Percentiles rank a stretch among this genome's conserved stretches.
Evolutionary conservation across 2,888 invertebrate species (phyloP).

Genomic region (Polymixis flavicincta): DNA sequence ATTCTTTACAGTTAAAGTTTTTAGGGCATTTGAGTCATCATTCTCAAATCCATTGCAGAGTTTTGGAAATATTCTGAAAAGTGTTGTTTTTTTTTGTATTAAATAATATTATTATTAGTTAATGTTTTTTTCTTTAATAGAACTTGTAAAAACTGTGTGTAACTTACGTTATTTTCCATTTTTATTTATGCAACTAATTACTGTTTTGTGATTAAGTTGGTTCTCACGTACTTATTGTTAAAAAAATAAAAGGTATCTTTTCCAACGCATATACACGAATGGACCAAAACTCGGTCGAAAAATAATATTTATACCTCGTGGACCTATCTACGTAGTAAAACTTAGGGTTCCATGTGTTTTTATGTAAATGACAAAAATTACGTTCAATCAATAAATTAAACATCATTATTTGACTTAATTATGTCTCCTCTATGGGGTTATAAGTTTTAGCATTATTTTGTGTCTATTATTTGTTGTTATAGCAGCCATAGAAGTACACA

Average conservation of each 20-base stretch:
- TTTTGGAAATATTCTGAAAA: slow-evolving; percentile 3
- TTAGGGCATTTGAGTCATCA: background rate
- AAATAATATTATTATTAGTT: too few relatives aligned
- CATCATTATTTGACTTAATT: too few relatives aligned
- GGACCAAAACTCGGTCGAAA: background rate
- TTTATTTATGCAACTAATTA: background rate
- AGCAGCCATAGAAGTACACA: too few relatives aligned
- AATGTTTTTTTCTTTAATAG: background rate
- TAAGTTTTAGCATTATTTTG: background rate
- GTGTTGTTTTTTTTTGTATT: background rate
- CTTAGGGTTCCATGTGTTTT: background rate
- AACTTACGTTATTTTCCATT: background rate
- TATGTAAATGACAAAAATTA: background rate
- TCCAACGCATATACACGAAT: slow-evolving; percentile 1
- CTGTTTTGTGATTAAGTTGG: too few relatives aligned
- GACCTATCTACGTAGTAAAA: background rate
- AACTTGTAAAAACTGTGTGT: too few relatives aligned
- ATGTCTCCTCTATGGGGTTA: background rate
- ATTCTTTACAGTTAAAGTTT: background rate
- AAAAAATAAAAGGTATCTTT: background rate
- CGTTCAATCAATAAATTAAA: too few relatives aligned
- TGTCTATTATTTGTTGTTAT: too few relatives aligned
- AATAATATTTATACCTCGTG: slow-evolving; percentile 18
- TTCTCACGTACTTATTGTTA: background rate
- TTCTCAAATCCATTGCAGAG: background rate